Conservation (phyloP, 2,113 vertebrate species). For the Perca flavescens region DNA sequence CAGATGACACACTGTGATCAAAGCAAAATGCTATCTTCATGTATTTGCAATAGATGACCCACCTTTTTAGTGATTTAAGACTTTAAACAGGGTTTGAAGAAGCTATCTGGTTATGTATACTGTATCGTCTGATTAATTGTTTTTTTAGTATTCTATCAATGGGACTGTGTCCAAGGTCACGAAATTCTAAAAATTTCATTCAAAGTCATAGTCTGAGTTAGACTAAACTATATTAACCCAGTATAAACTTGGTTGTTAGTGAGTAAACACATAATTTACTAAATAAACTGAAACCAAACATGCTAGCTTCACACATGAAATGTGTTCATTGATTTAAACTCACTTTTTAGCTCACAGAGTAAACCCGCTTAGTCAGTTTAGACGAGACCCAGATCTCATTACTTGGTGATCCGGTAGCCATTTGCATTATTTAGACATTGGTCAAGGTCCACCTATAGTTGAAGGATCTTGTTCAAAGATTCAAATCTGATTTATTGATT, state of each 20-base stretch:
- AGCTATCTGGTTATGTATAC: background rate
- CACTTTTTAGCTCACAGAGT: constrained; percentile 10
- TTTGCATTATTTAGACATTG: constrained; percentile 62
- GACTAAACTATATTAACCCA: background rate
- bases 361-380: constrained; percentile 14
- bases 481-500: background rate
- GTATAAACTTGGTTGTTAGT: background rate
- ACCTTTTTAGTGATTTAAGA: background rate
- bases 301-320: background rate
- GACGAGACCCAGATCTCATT: constrained; percentile 41
- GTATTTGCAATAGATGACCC: background rate
- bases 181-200: background rate
- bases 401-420: constrained; percentile 29
- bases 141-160: background rate
- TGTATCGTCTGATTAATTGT: background rate
- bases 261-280: background rate
- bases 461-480: constrained; percentile 7
- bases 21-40: background rate
- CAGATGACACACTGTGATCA: background rate
- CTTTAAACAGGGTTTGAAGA: background rate
- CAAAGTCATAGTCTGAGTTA: background rate
- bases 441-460: background rate
- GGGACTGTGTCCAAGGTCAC: background rate
- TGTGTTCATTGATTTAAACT: constrained; percentile 2
- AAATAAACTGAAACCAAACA: background rate